A percentile compares a stretch with the other conserved stretches of the same genome.
phyloP scores from a whole-genome alignment of 2,888 invertebrate species.

The Rhagophthalmus giganteus region DNA sequence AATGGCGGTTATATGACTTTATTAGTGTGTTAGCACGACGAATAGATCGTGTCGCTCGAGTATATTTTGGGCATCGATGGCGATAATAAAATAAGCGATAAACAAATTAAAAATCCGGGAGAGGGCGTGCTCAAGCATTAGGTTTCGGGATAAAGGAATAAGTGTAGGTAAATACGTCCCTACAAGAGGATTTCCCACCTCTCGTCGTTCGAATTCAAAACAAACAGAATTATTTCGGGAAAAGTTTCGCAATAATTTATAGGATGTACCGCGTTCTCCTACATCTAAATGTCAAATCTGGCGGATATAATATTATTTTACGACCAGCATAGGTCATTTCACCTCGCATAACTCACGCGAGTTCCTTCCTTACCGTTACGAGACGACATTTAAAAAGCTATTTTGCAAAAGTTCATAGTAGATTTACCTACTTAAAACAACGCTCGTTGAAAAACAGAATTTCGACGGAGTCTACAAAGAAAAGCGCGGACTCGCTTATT shows the following conservation, averaged over 20 bases:
- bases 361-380: neutral
- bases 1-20: too few relatives aligned
- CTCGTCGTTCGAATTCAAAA: too few relatives aligned
- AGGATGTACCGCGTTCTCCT: neutral
- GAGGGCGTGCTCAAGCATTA: too few relatives aligned
- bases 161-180: too few relatives aligned
- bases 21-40: too few relatives aligned
- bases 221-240: neutral
- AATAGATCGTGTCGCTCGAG: too few relatives aligned
- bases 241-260: neutral
- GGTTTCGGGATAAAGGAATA: too few relatives aligned
- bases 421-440: neutral
- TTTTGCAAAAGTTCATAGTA: conserved; percentile 10
- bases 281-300: conserved; percentile 4
- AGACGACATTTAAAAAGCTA: conserved; percentile 16
- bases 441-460: neutral
- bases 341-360: conserved; percentile 7
- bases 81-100: too few relatives aligned
- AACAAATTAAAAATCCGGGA: too few relatives aligned
- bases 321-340: conserved; percentile 14
- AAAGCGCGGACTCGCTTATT: conserved; percentile 8
- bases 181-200: too few relatives aligned
- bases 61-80: too few relatives aligned
- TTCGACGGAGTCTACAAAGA: conserved; percentile 1
- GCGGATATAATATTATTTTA: conserved; percentile 3